Evolutionary conservation across 2,888 invertebrate species (phyloP), one percentile per base, ranked within the genome.

Genomic region (Euplagia quadripunctaria): DNA sequence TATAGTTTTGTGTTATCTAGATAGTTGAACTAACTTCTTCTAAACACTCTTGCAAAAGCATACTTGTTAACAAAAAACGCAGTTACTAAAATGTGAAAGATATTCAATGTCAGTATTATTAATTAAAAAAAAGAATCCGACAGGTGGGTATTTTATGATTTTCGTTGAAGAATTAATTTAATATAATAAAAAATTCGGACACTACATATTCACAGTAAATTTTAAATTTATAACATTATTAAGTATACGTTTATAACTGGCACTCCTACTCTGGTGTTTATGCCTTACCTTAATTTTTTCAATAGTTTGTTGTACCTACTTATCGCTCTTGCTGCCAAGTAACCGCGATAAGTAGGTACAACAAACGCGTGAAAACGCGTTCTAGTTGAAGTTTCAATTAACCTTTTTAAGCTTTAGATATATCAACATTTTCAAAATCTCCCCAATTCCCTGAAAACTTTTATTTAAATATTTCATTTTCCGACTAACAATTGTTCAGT

Each of bases 401-500:
- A 20, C 14, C 1, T 6, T 31, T 61, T 9, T 14, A 31, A 61
- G 61, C 14, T 20, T 12, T 31, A 14, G 0, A n/a, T 20, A 1
- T 55, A 43, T 42, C 43, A 68, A 9, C n/a, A n/a, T 68, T 43
- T 68, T 7, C 55, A 31, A n/a, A 68, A 68, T 58, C 20, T 20
- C 31, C 17, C 75, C 64, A 65, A 69, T 68, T 43, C 73, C 31
- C 46, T 63, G 61, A 64, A 78, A 70, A 75, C 64, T 74, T 74
- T 71, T 77, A 76, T 78, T 77, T 73, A 76, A 71, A 70, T 80
- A 83, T 75, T 78, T 78, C 75, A 77, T 76, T 75, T 84, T 75
- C 73, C 72, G 17, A 71, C 76, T 74, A 75, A 77, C 81, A 75
- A 82, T 83, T 79, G 82, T 85, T 78, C 79, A 82, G 77, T 77